Conservation (phyloP, 2,888 invertebrate genomes). For the Euzetes globulus region DNA sequence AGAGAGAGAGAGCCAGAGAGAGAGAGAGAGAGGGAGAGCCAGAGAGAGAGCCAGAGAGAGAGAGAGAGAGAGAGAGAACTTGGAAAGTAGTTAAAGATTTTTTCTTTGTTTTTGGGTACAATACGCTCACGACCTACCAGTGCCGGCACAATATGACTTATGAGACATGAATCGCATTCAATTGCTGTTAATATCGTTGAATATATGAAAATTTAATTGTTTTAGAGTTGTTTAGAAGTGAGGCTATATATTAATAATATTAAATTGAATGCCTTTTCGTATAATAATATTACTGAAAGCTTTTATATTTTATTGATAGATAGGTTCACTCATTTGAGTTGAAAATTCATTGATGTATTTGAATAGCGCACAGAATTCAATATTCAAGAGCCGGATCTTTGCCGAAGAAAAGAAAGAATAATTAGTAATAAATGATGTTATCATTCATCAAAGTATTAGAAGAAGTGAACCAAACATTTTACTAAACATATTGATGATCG, state of each 20-base stretch:
- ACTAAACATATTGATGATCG: conserved; percentile 8
- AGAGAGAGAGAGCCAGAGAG: too few relatives aligned
- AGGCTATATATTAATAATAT: background rate
- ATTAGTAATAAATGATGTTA: conserved; percentile 19
- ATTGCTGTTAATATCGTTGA: conserved; percentile 2
- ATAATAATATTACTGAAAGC: background rate
- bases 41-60: too few relatives aligned
- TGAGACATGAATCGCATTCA: background rate
- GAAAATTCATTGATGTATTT: background rate
- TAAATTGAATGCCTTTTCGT: background rate
- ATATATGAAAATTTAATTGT: conserved; percentile 12
- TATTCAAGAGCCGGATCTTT: conserved; percentile 16
- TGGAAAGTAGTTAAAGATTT: background rate
- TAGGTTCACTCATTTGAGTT: background rate
- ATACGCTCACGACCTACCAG: conserved; percentile 9
- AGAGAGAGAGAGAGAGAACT: background rate
- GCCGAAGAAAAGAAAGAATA: background rate
- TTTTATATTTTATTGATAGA: conserved; percentile 4
- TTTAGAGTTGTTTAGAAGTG: conserved; percentile 1
- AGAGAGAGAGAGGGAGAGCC: background rate
- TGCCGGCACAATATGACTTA: background rate
- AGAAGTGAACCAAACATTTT: background rate
- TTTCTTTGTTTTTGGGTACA: background rate
- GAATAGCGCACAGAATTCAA: background rate
- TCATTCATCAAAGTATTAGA: conserved; percentile 23